Conservation (phyloP, 2,797 vertebrate genomes). For the Hypotaenidia okinawae region DNA sequence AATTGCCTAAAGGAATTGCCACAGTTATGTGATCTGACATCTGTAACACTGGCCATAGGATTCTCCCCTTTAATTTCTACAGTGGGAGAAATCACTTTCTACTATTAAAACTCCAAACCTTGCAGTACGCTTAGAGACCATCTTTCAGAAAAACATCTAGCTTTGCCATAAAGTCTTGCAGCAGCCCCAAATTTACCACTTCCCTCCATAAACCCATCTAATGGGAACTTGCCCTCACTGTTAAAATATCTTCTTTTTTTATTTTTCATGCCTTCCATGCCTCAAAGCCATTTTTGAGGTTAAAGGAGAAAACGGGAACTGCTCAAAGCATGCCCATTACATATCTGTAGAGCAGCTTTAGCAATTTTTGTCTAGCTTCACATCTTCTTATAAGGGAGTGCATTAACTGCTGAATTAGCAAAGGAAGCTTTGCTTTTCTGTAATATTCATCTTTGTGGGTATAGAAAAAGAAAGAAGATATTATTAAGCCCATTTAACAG, state of each 20-base stretch:
- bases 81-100: background rate
- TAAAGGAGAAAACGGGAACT: background rate
- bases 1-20: background rate
- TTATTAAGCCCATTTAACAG: background rate
- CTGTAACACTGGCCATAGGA: background rate
- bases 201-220: background rate
- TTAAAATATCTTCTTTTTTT: background rate
- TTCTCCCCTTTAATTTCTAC: background rate
- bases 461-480: background rate
- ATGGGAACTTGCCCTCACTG: background rate
- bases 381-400: background rate
- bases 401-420: slow-evolving; percentile 3
- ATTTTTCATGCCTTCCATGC: background rate
- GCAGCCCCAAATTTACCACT: slow-evolving; percentile 7
- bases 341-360: background rate
- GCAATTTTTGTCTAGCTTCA: background rate
- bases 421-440: background rate
- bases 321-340: background rate
- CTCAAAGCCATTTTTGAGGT: background rate
- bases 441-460: background rate
- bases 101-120: background rate
- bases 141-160: background rate
- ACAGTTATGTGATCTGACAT: background rate
- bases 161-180: background rate
- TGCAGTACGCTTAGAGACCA: background rate